A percentile compares a stretch with the other conserved stretches of the same genome.
Evolutionary conservation across 2,113 vertebrate species (phyloP).

Genomic region (Desmodus rotundus): DNA sequence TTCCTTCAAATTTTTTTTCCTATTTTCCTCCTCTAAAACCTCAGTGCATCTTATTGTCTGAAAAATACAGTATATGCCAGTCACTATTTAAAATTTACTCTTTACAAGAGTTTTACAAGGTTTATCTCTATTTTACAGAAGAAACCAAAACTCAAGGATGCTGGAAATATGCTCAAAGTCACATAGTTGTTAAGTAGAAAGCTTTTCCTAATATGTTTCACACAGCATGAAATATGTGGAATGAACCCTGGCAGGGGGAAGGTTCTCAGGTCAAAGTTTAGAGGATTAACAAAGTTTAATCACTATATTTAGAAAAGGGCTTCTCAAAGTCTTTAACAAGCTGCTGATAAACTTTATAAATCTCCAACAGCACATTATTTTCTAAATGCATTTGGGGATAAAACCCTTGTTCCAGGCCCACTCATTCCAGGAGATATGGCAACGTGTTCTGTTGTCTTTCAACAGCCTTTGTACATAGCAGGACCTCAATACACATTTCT

Average conservation of each 20-base stretch:
- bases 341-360: not conserved
- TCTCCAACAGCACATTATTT: not conserved
- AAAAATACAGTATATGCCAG: too few species aligned
- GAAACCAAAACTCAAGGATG: not conserved
- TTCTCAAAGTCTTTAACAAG: not conserved
- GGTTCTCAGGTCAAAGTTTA: not conserved
- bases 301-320: not conserved
- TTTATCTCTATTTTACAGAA: not conserved
- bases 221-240: not conserved
- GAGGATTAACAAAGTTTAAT: not conserved
- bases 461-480: not conserved
- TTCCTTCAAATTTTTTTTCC: too few species aligned
- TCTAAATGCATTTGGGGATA: not conserved
- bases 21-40: too few species aligned
- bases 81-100: not conserved
- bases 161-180: slow-evolving; percentile 12
- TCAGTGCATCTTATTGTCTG: too few species aligned
- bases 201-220: not conserved
- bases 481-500: not conserved
- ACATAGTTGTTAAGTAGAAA: not conserved
- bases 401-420: slow-evolving; percentile 5
- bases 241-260: not conserved
- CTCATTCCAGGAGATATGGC: not conserved
- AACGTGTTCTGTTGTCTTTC: not conserved
- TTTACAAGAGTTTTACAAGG: not conserved